These are phyloP conservation scores for Chaenodraco wilsoni DNA, from an alignment of 2,797 vertebrate species.

Conservation along the genomic window DNA sequence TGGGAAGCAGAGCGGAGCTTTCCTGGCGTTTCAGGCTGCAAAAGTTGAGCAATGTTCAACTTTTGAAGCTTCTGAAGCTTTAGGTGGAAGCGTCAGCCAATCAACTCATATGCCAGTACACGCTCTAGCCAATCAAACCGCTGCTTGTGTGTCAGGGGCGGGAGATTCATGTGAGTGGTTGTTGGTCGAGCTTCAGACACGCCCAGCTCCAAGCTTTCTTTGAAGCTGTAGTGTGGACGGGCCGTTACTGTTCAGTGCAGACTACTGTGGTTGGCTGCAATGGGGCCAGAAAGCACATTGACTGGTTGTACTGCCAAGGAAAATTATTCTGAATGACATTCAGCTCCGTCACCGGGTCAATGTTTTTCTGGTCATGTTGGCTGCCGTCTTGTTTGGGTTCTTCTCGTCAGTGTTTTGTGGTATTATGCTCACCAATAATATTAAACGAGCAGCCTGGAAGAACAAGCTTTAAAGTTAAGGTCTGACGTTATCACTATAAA, in stretches of 20 bases:
- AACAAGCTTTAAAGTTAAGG: slow-evolving; percentile 53
- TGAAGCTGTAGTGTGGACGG: too few relatives aligned
- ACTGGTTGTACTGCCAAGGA: slow-evolving; percentile 23
- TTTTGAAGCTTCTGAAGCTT: too few relatives aligned
- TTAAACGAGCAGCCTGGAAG: slow-evolving; percentile 71
- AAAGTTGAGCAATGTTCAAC: too few relatives aligned
- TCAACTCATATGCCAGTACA: too few relatives aligned
- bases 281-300: slow-evolving; percentile 30
- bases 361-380: slow-evolving; percentile 33
- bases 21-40: too few relatives aligned
- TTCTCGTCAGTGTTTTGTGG: slow-evolving; percentile 58
- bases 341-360: not conserved
- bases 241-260: not conserved
- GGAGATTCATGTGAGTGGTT: too few relatives aligned
- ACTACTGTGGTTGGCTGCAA: slow-evolving; percentile 17
- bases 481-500: slow-evolving; percentile 33
- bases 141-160: too few relatives aligned
- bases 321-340: slow-evolving; percentile 20
- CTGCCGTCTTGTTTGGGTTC: slow-evolving; percentile 55
- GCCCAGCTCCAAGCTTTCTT: too few relatives aligned
- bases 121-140: too few relatives aligned
- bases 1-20: too few relatives aligned
- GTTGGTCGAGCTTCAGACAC: too few relatives aligned
- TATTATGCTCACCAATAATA: slow-evolving; percentile 53
- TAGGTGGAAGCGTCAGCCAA: too few relatives aligned